Base-by-base conservation (phyloP, 2,888 invertebrate genomes). In the Rhagonycha lutea region DNA sequence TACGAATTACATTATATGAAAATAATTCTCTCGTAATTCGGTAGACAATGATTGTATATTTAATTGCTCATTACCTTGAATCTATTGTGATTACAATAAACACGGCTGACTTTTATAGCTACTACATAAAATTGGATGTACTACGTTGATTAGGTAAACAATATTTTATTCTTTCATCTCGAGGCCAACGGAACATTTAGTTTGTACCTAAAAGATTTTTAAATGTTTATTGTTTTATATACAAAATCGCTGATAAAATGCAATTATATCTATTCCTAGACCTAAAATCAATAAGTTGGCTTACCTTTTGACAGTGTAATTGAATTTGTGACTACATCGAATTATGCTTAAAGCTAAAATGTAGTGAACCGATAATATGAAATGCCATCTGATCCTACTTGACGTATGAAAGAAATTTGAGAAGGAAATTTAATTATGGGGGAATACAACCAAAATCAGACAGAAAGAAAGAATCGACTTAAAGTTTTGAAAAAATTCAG, bases 221-320 rank as follows among this genome's bases (percentile, higher is more conserved):
- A 47, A 47, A 47, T 47, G n/a, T n/a, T 47, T 47, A 47, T 47
- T 32, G 32, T 32, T 32, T 32, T 32, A 32, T 1, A 32, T 4
- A 23, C 18, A 18, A 18, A 71, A 47, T 65, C 28, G 23, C 11
- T 60, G 24, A 47, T 71, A 63, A 71, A 71, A 71, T 26, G 24
- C 71, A 65, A 71, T 71, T 71, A 65, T 23, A 65, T 23, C 60
- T 65, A 65, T 47, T 65, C 65, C 24, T 32, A 47, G 71, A 71
- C 65, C 11, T 14, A 65, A 71, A 65, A 71, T 71, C 71, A 47
- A 71, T 71, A 62, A 24, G 18, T 62, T 14, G 70, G 70, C 18
- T 70, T 70, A 70, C 70, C 26, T 70, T 70, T 29, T 62, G 70
- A 61, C 61, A 14, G 3, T 18, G 29, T 70, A 61, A 70, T 70